These are phyloP conservation scores for Poecile atricapillus DNA, from an alignment of 2,113 vertebrate genomes.

Conservation along the genomic window DNA sequence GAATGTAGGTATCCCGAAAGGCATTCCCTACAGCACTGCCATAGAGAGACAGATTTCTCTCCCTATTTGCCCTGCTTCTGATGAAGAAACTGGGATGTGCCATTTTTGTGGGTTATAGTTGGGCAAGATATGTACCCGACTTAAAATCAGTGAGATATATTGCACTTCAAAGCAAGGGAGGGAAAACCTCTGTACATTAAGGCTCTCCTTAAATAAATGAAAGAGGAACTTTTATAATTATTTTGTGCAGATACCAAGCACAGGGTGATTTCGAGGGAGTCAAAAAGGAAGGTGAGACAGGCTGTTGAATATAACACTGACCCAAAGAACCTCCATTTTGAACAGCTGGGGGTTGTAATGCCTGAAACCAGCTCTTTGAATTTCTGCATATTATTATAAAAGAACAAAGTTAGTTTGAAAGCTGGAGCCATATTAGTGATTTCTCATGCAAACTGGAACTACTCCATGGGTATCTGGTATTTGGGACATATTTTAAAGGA, in stretches of 20 bases:
- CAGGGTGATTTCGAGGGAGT: neutral
- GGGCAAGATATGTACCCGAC: neutral
- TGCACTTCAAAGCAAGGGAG: neutral
- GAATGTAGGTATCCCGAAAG: neutral
- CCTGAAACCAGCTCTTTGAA: neutral
- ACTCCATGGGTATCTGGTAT: neutral
- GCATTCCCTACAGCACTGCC: neutral
- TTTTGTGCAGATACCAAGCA: neutral
- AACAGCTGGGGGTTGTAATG: neutral
- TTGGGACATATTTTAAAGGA: neutral
- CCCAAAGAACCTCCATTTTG: neutral
- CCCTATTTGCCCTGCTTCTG: neutral
- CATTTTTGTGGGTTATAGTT: neutral
- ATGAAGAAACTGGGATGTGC: neutral
- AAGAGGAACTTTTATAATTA: neutral
- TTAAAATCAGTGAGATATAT: neutral
- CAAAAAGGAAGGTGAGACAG: neutral
- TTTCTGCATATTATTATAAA: neutral
- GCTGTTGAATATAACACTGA: neutral
- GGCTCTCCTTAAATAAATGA: neutral
- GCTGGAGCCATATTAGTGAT: neutral
- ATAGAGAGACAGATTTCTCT: neutral
- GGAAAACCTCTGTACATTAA: neutral
- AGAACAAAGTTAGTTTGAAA: neutral
- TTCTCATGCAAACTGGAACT: neutral